Evolutionary conservation across 1,140 invertebrate genomes (phyloP).

Genomic region (Diabrotica undecimpunctata): DNA sequence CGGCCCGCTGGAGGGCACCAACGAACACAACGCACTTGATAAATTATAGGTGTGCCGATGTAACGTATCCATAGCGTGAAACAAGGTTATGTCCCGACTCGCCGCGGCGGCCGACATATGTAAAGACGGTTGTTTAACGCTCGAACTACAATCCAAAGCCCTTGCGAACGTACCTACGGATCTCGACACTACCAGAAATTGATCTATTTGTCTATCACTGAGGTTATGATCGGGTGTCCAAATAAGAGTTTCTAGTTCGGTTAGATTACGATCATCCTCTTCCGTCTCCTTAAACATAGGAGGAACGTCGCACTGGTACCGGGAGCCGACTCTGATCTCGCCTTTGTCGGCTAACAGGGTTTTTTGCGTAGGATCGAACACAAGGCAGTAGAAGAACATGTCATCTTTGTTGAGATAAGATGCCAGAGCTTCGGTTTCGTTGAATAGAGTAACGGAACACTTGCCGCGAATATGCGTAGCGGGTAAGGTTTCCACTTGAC

Average conservation of each 20-base stretch:
- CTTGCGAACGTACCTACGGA: slow-evolving; percentile 98
- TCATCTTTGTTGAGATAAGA: slow-evolving; percentile 98
- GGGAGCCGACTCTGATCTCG: slow-evolving; percentile 83
- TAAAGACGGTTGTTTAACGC: slow-evolving; percentile 95
- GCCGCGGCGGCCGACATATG: slow-evolving; percentile 99
- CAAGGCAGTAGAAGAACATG: slow-evolving; percentile 98
- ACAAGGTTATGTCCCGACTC: slow-evolving; percentile 96
- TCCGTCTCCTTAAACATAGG: slow-evolving; percentile 75
- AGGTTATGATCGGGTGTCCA: slow-evolving; percentile 90
- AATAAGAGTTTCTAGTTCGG: slow-evolving; percentile 85
- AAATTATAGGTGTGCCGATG: slow-evolving; percentile 89
- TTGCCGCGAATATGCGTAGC: slow-evolving; percentile 98
- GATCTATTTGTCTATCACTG: slow-evolving; percentile 95
- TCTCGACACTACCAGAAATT: slow-evolving; percentile 95
- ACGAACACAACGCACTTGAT: slow-evolving; percentile 83
- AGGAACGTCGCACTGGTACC: slow-evolving; percentile 91
- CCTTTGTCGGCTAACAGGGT: slow-evolving; percentile 98
- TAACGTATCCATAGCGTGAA: slow-evolving; percentile 97
- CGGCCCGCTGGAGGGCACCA: slow-evolving; percentile 93
- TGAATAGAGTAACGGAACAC: slow-evolving; percentile 95
- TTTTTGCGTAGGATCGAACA: slow-evolving; percentile 98
- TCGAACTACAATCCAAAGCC: slow-evolving; percentile 95
- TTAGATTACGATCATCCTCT: slow-evolving; percentile 69
- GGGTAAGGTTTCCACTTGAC: slow-evolving; percentile 96
- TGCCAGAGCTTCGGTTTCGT: slow-evolving; percentile 93